Evolutionary conservation across 2,888 invertebrate genomes (phyloP).

Genomic region (Hydrotaea cyrtoneurina): DNA sequence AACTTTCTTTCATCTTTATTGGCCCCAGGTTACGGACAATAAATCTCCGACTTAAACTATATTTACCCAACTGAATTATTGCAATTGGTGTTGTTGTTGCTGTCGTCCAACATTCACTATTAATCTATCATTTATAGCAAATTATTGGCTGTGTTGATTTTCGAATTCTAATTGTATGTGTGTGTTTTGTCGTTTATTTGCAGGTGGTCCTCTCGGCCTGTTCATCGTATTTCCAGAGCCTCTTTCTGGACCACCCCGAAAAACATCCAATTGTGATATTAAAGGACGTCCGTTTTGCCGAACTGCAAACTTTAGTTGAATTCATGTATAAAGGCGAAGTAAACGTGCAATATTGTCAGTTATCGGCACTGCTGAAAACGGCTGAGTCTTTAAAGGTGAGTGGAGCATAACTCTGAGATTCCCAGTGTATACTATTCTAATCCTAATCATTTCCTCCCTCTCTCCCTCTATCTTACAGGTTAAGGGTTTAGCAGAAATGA

Average conservation of each 20-base stretch:
- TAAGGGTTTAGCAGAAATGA: conserved; percentile 96
- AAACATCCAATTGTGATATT: conserved; percentile 96
- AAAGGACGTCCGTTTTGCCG: conserved; percentile 95
- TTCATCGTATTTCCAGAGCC: conserved; percentile 96
- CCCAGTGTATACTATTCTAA: neutral
- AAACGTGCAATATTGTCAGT: conserved; percentile 96
- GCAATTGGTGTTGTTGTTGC: conserved; percentile 6
- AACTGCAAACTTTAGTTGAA: conserved; percentile 94
- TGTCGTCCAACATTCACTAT: neutral
- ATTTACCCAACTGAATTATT: conserved; percentile 33
- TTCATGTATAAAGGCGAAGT: conserved; percentile 98
- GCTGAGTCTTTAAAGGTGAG: conserved; percentile 93
- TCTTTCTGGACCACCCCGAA: conserved; percentile 95
- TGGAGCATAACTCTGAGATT: no score
- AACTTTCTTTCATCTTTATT: conserved; percentile 39
- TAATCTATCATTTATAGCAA: neutral
- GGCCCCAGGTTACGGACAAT: conserved; percentile 31
- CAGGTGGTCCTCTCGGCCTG: conserved; percentile 96
- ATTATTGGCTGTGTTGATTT: neutral
- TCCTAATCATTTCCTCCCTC: no score
- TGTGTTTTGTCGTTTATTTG: conserved; percentile 72
- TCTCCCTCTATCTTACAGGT: conserved; percentile 84
- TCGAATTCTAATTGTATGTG: neutral
- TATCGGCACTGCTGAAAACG: conserved; percentile 93
- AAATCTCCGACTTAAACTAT: conserved; percentile 36